Percentiles rank a stretch among this genome's conserved stretches.
These are phyloP conservation scores for Thysanoteuthis rhombus DNA, from an alignment of 2,888 invertebrate genomes.

Conservation along the genomic window DNA sequence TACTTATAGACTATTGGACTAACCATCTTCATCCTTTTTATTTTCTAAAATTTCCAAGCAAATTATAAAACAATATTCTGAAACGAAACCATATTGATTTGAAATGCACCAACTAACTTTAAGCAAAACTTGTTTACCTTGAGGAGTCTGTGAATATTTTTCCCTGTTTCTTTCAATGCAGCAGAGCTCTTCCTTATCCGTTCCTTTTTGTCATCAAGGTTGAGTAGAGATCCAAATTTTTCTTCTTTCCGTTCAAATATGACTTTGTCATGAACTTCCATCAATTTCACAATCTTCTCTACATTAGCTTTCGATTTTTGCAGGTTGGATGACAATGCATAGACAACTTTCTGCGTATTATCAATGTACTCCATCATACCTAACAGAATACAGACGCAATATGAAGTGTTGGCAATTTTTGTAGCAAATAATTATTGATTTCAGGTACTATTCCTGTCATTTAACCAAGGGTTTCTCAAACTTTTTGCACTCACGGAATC, in stretches of 20 bases:
- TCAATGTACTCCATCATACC: constrained; percentile 83
- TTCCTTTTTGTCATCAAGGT: constrained; percentile 82
- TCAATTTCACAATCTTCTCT: constrained; percentile 78
- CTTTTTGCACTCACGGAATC: too few species aligned
- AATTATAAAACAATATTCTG: too few species aligned
- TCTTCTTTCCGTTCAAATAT: constrained; percentile 86
- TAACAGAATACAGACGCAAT: constrained; percentile 60
- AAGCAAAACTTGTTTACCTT: constrained; percentile 56
- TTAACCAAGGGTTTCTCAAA: too few species aligned
- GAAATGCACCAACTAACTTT: too few species aligned
- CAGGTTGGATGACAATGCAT: constrained; percentile 80
- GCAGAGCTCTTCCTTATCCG: constrained; percentile 78
- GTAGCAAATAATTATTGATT: neutral
- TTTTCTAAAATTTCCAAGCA: too few species aligned
- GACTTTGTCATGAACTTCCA: constrained; percentile 81
- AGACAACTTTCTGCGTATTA: constrained; percentile 79
- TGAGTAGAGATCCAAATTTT: constrained; percentile 82
- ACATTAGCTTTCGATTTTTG: constrained; percentile 84
- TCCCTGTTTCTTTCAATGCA: constrained; percentile 78
- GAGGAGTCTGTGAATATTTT: constrained; percentile 78
- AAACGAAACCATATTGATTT: too few species aligned
- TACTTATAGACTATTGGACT: too few species aligned
- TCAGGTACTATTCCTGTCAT: too few species aligned
- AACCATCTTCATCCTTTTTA: too few species aligned
- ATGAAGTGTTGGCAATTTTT: neutral